Conservation (phyloP, 2,113 vertebrate genomes). For the Vulpes vulpes region DNA sequence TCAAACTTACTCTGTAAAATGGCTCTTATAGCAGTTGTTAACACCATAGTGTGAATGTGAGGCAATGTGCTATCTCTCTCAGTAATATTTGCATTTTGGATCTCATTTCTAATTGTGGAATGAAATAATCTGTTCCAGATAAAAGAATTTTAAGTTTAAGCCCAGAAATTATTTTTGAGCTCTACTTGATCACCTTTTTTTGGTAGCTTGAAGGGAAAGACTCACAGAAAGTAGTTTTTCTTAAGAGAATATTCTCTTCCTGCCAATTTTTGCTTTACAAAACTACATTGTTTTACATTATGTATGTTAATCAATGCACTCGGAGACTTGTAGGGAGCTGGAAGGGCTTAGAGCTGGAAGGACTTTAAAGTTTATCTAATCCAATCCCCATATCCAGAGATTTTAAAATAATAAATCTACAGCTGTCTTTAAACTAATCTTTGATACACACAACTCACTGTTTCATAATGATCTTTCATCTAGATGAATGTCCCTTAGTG, state of each 20-base stretch:
- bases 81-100: slow-evolving; percentile 85
- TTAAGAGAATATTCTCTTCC: slow-evolving; percentile 76
- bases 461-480: slow-evolving; percentile 21
- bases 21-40: slow-evolving; percentile 83
- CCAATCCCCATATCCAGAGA: slow-evolving; percentile 66
- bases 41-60: slow-evolving; percentile 79
- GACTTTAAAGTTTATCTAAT: slow-evolving; percentile 79
- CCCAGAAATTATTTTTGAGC: slow-evolving; percentile 85
- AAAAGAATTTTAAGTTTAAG: slow-evolving; percentile 84
- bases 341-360: slow-evolving; percentile 76
- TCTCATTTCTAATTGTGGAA: slow-evolving; percentile 84
- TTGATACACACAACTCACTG: slow-evolving; percentile 60
- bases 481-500: neutral
- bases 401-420: slow-evolving; percentile 79
- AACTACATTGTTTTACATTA: slow-evolving; percentile 85
- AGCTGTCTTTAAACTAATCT: slow-evolving; percentile 71
- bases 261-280: slow-evolving; percentile 81
- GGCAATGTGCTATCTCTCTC: slow-evolving; percentile 82
- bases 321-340: slow-evolving; percentile 76
- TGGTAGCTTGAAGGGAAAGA: slow-evolving; percentile 77
- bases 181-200: slow-evolving; percentile 81
- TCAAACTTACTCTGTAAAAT: slow-evolving; percentile 77
- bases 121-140: slow-evolving; percentile 85
- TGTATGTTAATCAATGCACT: slow-evolving; percentile 82
- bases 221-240: slow-evolving; percentile 80